phyloP scores from a whole-genome alignment of 2,113 vertebrate genomes.

The Micronycteris hirsuta region DNA sequence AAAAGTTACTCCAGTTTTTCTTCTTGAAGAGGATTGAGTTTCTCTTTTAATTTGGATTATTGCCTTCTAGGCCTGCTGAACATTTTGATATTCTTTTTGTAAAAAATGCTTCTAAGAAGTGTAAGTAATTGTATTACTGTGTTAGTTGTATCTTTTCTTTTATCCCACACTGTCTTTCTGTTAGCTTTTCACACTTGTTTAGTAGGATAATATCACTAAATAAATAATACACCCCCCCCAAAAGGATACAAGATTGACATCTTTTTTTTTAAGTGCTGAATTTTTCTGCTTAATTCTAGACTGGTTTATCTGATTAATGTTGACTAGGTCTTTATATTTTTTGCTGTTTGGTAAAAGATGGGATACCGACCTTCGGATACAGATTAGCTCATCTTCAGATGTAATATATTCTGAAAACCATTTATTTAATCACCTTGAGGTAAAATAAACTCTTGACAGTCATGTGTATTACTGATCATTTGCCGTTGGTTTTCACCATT shows the following conservation, averaged over 20 bases:
- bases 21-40: neutral
- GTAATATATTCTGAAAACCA: conserved; percentile 5
- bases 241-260: neutral
- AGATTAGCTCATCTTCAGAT: neutral
- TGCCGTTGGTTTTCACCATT: neutral
- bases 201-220: neutral
- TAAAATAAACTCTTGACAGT: neutral
- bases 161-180: neutral
- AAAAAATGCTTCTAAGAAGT: neutral
- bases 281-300: conserved; percentile 38
- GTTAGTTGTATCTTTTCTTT: neutral
- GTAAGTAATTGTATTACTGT: neutral
- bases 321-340: neutral
- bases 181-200: neutral
- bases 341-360: neutral
- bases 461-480: neutral
- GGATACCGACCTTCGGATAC: neutral
- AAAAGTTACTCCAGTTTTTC: neutral
- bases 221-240: conserved; percentile 23
- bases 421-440: neutral
- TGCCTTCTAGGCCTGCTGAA: neutral
- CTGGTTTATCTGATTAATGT: neutral
- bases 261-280: neutral
- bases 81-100: neutral
- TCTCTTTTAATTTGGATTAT: conserved; percentile 8